phyloP scores from a whole-genome alignment of 2,113 vertebrate species.

The Leptocoma aspasia region DNA sequence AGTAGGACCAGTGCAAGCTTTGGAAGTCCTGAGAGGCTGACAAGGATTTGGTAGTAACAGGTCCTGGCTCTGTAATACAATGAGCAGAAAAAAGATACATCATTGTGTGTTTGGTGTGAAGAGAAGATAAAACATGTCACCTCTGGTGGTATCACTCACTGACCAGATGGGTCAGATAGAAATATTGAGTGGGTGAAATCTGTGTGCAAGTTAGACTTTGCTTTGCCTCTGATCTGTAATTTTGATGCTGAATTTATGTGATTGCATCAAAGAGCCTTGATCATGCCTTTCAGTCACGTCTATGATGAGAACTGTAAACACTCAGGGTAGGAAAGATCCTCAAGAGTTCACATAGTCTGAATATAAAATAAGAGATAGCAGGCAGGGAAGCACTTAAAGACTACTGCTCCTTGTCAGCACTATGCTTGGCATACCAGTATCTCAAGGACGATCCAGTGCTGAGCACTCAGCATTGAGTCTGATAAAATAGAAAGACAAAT shows the following conservation, averaged over 20 bases:
- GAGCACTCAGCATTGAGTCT: neutral
- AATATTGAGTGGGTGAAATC: neutral
- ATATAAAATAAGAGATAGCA: neutral
- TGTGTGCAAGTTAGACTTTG: neutral
- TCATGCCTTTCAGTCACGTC: neutral
- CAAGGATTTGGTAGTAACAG: neutral
- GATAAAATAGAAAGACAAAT: neutral
- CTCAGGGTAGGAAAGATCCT: neutral
- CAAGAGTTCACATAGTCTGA: neutral
- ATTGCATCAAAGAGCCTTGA: neutral
- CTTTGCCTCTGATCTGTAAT: neutral
- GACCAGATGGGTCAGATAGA: neutral
- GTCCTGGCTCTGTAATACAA: neutral
- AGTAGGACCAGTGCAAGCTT: neutral
- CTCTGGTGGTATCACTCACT: neutral
- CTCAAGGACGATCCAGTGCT: neutral
- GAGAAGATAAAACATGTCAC: neutral
- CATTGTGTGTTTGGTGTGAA: neutral
- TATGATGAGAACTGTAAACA: neutral
- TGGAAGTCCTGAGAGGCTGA: neutral
- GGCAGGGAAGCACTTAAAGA: neutral
- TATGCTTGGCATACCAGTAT: neutral
- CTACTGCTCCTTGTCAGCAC: neutral
- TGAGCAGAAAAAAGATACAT: fast-evolving
- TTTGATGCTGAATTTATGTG: neutral